These are phyloP conservation scores for Syngnathus typhle DNA, from an alignment of 2,113 vertebrate species.

Conservation along the genomic window DNA sequence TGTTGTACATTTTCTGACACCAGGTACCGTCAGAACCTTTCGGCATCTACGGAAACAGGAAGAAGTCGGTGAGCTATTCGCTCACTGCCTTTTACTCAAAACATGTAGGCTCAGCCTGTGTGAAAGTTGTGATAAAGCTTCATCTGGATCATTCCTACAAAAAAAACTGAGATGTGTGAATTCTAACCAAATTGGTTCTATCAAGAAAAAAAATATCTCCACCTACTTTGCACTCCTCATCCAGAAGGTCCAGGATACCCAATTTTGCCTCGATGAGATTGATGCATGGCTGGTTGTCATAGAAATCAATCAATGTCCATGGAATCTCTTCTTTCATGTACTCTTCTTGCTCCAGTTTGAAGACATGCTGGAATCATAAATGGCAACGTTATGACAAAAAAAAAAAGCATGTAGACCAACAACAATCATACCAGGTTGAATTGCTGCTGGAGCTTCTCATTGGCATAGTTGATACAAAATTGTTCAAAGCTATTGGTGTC, in stretches of 20 bases:
- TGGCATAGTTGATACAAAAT: slow-evolving; percentile 99
- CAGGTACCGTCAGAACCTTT: slow-evolving; percentile 92
- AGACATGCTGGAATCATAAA: slow-evolving; percentile 82
- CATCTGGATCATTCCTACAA: no score
- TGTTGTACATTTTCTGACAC: slow-evolving; percentile 95
- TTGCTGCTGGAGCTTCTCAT: slow-evolving; percentile 97
- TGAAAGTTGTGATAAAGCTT: slow-evolving; percentile 16
- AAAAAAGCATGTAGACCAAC: neutral
- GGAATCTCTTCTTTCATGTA: slow-evolving; percentile 96
- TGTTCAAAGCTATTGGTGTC: slow-evolving; percentile 98
- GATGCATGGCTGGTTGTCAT: slow-evolving; percentile 96
- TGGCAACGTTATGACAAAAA: neutral
- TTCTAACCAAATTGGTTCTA: neutral
- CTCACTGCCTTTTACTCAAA: slow-evolving; percentile 33
- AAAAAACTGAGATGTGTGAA: neutral
- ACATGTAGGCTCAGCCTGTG: slow-evolving; percentile 4
- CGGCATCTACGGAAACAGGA: slow-evolving; percentile 81
- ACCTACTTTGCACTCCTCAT: slow-evolving; percentile 91
- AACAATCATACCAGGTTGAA: slow-evolving; percentile 86
- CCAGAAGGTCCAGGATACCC: slow-evolving; percentile 89
- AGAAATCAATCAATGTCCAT: slow-evolving; percentile 97
- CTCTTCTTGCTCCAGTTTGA: slow-evolving; percentile 96
- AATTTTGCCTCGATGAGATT: slow-evolving; percentile 93
- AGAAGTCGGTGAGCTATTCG: slow-evolving; percentile 35
- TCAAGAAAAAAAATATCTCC: neutral